phyloP scores from a whole-genome alignment of 2,888 invertebrate genomes.

The Drosophila buzzatii region DNA sequence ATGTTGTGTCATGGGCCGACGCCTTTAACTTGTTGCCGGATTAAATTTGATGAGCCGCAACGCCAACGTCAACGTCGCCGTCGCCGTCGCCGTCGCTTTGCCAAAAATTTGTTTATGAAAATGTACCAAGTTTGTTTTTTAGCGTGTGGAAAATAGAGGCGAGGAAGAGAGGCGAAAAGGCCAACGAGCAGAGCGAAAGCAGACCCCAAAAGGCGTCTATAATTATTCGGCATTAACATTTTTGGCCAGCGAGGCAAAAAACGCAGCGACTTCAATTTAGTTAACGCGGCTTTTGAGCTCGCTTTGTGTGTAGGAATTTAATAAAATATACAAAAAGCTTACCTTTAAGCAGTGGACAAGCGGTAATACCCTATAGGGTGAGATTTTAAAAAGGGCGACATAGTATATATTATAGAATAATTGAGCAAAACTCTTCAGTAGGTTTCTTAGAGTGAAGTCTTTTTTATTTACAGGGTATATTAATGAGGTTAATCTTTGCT shows the following conservation, averaged over 20 bases:
- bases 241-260: constrained; percentile 68
- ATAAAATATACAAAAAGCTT: constrained; percentile 38
- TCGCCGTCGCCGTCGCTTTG: constrained; percentile 17
- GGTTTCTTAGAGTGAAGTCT: too few species aligned
- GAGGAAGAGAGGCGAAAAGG: background rate
- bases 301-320: constrained; percentile 42
- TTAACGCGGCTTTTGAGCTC: constrained; percentile 52
- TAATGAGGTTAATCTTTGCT: too few species aligned
- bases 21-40: constrained; percentile 68
- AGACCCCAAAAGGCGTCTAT: constrained; percentile 38
- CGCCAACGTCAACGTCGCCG: constrained; percentile 12
- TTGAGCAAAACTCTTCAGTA: too few species aligned
- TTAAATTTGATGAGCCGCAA: constrained; percentile 60
- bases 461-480: background rate
- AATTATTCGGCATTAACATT: constrained; percentile 78
- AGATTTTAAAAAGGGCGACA: too few species aligned
- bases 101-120: constrained; percentile 66
- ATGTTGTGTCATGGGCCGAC: constrained; percentile 7
- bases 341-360: background rate
- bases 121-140: constrained; percentile 58
- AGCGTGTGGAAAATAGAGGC: constrained; percentile 8
- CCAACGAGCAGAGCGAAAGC: constrained; percentile 16
- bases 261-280: constrained; percentile 61
- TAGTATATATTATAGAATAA: too few species aligned
- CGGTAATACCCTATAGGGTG: background rate